A percentile compares a stretch with the other conserved stretches of the same genome.
Evolutionary conservation across 1,140 invertebrate genomes (phyloP).

Genomic region (Micrasema minimum): DNA sequence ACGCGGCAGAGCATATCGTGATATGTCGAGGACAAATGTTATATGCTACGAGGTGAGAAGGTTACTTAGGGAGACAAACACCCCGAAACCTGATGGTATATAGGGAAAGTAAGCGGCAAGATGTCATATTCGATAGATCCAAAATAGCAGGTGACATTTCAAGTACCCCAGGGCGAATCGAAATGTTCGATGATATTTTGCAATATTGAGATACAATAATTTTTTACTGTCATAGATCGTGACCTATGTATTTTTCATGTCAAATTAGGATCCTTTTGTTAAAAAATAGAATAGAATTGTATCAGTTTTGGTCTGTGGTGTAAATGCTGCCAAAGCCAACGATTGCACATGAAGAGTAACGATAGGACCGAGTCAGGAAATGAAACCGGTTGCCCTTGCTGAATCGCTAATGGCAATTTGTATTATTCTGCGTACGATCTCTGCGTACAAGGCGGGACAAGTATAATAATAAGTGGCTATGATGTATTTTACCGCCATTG

Average conservation of each 20-base stretch:
- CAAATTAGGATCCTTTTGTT: too few relatives aligned
- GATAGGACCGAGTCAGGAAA: slow-evolving; percentile 46
- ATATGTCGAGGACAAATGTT: slow-evolving; percentile 34
- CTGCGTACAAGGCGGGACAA: slow-evolving; percentile 32
- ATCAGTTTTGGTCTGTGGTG: not conserved
- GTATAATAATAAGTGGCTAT: slow-evolving; percentile 22
- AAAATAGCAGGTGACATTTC: slow-evolving; percentile 3
- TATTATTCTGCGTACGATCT: slow-evolving; percentile 45
- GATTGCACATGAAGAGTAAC: slow-evolving; percentile 23
- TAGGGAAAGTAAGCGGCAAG: slow-evolving; percentile 2
- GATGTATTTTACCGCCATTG: slow-evolving; percentile 19
- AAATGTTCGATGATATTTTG: too few relatives aligned
- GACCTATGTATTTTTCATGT: too few relatives aligned
- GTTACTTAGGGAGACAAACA: slow-evolving; percentile 6
- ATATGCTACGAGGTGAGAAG: slow-evolving; percentile 29
- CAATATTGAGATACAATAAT: too few relatives aligned
- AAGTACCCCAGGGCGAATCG: not conserved
- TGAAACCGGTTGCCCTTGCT: slow-evolving; percentile 51
- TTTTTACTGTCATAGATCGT: too few relatives aligned
- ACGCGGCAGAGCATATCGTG: slow-evolving; percentile 26
- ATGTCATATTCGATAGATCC: slow-evolving; percentile 1
- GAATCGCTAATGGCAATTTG: slow-evolving; percentile 50
- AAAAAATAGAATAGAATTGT: not conserved
- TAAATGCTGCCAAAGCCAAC: not conserved
- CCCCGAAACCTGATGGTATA: slow-evolving; percentile 3